Evolutionary conservation across 2,113 vertebrate genomes (phyloP).

Genomic region (Perognathus longimembris): DNA sequence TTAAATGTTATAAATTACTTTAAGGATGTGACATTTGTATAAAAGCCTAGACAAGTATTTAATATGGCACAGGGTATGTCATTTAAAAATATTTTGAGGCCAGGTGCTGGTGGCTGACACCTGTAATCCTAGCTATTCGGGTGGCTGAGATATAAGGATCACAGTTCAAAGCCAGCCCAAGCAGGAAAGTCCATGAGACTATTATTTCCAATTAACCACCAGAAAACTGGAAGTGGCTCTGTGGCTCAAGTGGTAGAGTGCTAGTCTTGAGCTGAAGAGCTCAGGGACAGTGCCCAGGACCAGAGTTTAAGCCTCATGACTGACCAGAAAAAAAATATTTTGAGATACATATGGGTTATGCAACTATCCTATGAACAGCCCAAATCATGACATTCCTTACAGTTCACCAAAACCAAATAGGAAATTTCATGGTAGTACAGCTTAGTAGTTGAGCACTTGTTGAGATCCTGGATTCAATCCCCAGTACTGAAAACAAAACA

Average conservation of each 20-base stretch:
- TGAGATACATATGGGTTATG: neutral
- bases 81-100: slow-evolving; percentile 17
- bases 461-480: neutral
- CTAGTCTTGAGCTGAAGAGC: no score
- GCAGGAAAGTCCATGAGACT: no score
- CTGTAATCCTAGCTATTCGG: no score
- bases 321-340: no score
- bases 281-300: no score
- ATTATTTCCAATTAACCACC: no score
- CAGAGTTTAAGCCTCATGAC: no score
- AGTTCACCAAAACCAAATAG: slow-evolving; percentile 39
- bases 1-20: slow-evolving; percentile 36
- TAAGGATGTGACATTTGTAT: slow-evolving; percentile 22
- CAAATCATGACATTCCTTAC: slow-evolving; percentile 15
- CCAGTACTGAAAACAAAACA: neutral
- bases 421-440: neutral
- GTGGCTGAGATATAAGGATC: no score
- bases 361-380: neutral
- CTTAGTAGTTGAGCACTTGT: neutral
- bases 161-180: no score
- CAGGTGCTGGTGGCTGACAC: no score
- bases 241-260: no score
- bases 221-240: no score
- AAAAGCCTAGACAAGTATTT: slow-evolving; percentile 41
- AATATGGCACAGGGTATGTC: neutral